Percentiles rank a stretch among this genome's conserved stretches.
Evolutionary conservation across 2,797 vertebrate species (phyloP).

Genomic region (Anisognathus igniventris): DNA sequence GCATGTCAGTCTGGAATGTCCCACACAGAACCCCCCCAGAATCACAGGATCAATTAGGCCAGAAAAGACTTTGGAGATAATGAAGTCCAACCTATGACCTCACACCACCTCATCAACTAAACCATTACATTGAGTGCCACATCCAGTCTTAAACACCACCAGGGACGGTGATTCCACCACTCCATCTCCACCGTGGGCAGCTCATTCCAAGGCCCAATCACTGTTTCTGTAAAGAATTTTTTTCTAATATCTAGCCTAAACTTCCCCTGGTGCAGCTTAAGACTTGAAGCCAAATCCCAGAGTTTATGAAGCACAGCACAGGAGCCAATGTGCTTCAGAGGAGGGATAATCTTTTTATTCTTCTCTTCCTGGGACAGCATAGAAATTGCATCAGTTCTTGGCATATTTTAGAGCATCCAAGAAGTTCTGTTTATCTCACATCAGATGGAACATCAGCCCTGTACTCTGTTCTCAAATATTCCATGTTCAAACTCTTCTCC

Average conservation of each 20-base stretch:
- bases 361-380: not conserved
- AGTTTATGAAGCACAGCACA: not conserved
- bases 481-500: not conserved
- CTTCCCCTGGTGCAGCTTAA: not conserved
- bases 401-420: not conserved
- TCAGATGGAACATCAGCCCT: not conserved
- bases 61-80: not conserved
- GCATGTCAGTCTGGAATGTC: not conserved
- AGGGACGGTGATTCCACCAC: accelerated
- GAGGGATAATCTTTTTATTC: not conserved
- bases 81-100: not conserved
- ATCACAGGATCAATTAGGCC: not conserved
- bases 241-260: not conserved
- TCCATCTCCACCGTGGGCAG: not conserved
- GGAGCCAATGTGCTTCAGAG: not conserved
- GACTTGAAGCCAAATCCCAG: not conserved
- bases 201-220: not conserved
- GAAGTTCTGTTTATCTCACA: not conserved
- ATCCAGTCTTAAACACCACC: not conserved
- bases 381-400: not conserved
- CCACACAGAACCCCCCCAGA: too few species aligned
- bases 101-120: not conserved
- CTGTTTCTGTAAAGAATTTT: not conserved
- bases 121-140: not conserved
- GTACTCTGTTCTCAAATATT: not conserved